Conservation (phyloP, 2,888 invertebrate species). For the Leptopilina drosophilae region DNA sequence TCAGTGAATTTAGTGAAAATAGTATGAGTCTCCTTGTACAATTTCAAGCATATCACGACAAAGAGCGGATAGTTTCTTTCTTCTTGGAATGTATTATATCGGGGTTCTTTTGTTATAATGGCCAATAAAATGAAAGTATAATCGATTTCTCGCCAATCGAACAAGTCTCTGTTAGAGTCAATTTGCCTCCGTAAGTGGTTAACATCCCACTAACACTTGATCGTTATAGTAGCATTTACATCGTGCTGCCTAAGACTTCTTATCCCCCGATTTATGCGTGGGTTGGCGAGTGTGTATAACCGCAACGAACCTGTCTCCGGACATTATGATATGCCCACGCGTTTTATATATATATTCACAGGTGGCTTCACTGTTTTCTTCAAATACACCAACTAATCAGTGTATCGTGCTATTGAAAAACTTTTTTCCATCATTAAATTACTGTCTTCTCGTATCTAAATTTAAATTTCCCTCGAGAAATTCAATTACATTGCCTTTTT, state of each 20-base stretch:
- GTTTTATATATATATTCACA: conserved; percentile 7
- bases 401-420: too few species aligned
- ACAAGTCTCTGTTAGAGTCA: conserved; percentile 62
- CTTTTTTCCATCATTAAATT: too few species aligned
- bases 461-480: too few species aligned
- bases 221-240: conserved; percentile 65
- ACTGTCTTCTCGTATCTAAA: too few species aligned
- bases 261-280: conserved; percentile 55
- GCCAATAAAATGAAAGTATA: conserved; percentile 69
- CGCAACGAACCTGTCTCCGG: conserved; percentile 28
- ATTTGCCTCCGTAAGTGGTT: conserved; percentile 71
- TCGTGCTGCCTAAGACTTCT: conserved; percentile 58
- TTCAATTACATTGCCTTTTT: too few species aligned
- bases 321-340: conserved; percentile 39
- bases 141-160: conserved; percentile 71
- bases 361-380: conserved; percentile 18
- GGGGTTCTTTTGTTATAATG: conserved; percentile 66
- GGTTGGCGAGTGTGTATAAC: conserved; percentile 23
- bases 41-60: too few species aligned
- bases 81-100: conserved; percentile 59
- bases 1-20: too few species aligned
- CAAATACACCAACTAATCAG: neutral
- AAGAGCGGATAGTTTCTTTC: conserved; percentile 15
- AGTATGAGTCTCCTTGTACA: too few species aligned
- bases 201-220: conserved; percentile 61